Evolutionary conservation across 1,140 invertebrate genomes (phyloP).

Genomic region (Micrasema minimum): DNA sequence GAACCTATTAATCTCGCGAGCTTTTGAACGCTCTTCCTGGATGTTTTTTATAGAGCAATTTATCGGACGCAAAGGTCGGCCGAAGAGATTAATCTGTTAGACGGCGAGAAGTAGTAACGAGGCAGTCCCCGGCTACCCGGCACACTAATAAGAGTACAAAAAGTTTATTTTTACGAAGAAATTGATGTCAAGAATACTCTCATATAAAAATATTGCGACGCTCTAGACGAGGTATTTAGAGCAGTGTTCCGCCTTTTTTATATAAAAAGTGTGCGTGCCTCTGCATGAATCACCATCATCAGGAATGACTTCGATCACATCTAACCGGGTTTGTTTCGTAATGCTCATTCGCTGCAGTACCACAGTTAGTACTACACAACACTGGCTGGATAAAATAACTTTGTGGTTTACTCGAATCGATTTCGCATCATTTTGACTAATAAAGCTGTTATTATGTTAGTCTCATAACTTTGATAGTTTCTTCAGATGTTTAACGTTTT

Average conservation of each 20-base stretch:
- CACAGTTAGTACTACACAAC: too few relatives aligned
- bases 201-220: not conserved
- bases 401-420: too few relatives aligned
- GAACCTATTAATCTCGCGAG: constrained; percentile 8
- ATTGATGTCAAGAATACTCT: constrained; percentile 21
- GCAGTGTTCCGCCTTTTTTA: constrained; percentile 15
- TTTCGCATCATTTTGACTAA: too few relatives aligned
- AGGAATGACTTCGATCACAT: constrained; percentile 2
- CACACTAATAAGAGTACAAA: not conserved
- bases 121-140: not conserved
- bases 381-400: too few relatives aligned
- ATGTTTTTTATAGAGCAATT: not conserved
- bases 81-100: not conserved
- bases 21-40: constrained; percentile 18
- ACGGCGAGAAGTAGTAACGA: not conserved
- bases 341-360: too few relatives aligned
- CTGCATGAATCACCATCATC: constrained; percentile 5
- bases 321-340: constrained; percentile 15
- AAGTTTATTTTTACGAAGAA: constrained; percentile 20
- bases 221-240: constrained; percentile 18
- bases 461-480: too few relatives aligned
- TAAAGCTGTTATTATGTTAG: too few relatives aligned
- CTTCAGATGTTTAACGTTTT: constrained; percentile 16
- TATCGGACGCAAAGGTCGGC: too few relatives aligned
- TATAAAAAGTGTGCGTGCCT: not conserved